A percentile compares a stretch with the other conserved stretches of the same genome.
phyloP scores from a whole-genome alignment of 2,797 vertebrate species.

The Scyliorhinus canicula region DNA sequence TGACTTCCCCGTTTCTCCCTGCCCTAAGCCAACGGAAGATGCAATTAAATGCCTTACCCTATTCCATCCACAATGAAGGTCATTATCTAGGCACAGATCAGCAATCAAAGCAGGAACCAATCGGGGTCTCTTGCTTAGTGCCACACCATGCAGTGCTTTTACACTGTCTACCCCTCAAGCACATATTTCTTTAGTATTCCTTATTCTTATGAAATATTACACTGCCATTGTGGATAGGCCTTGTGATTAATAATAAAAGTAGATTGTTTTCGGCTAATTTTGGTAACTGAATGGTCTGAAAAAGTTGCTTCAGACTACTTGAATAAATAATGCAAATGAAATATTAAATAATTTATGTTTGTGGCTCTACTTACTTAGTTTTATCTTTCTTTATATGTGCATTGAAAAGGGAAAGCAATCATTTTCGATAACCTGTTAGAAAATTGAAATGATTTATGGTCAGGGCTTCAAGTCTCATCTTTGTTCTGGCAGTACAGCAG shows the following conservation, averaged over 20 bases:
- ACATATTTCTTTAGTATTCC: not conserved
- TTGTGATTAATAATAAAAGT: not conserved
- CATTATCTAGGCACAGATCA: not conserved
- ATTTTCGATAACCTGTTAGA: not conserved
- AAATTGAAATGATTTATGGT: not conserved
- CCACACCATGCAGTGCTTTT: not conserved
- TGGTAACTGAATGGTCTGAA: not conserved
- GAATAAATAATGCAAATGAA: not conserved
- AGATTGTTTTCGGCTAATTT: not conserved
- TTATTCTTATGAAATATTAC: not conserved
- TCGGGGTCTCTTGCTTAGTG: not conserved
- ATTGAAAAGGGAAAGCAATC: not conserved
- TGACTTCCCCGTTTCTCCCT: not conserved
- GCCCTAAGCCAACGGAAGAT: not conserved
- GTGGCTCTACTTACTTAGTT: not conserved
- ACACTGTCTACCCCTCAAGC: not conserved
- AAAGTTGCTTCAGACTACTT: not conserved
- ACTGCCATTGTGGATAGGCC: not conserved
- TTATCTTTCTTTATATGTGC: not conserved
- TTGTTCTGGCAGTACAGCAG: not conserved
- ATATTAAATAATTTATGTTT: not conserved
- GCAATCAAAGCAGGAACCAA: not conserved
- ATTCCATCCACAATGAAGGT: not conserved
- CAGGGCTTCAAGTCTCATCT: not conserved
- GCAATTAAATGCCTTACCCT: not conserved